Evolutionary conservation across 2,888 invertebrate species (phyloP).

Genomic region (Leucophora obtusa): DNA sequence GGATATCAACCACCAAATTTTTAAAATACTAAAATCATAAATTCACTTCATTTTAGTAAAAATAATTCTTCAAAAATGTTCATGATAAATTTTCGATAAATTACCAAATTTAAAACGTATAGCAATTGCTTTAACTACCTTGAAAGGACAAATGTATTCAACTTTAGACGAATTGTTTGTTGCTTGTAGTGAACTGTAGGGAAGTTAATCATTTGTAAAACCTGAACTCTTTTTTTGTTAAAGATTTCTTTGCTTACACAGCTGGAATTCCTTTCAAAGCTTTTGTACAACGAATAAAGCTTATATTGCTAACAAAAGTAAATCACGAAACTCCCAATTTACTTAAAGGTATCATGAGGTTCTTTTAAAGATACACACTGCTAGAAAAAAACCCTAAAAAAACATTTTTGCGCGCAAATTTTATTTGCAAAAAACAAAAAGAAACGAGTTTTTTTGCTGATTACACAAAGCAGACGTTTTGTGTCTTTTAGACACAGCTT

Average conservation of each 20-base stretch:
- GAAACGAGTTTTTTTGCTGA: slow-evolving; percentile 32
- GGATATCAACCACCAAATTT: slow-evolving; percentile 33
- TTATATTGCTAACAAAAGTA: slow-evolving; percentile 23
- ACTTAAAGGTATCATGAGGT: slow-evolving; percentile 8
- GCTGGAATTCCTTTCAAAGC: slow-evolving; percentile 56
- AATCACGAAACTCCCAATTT: slow-evolving; percentile 40
- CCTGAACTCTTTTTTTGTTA: slow-evolving; percentile 52
- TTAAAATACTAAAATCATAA: background rate
- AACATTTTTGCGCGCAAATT: slow-evolving; percentile 41
- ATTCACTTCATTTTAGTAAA: background rate
- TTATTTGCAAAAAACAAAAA: slow-evolving; percentile 26
- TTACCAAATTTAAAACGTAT: slow-evolving; percentile 26
- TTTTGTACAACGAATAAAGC: slow-evolving; percentile 16
- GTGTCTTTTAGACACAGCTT: slow-evolving; percentile 1
- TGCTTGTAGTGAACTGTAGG: slow-evolving; percentile 24
- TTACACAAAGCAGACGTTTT: slow-evolving; percentile 20
- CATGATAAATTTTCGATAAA: slow-evolving; percentile 19
- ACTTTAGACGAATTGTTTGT: slow-evolving; percentile 22
- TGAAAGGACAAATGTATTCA: slow-evolving; percentile 9
- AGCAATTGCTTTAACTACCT: slow-evolving; percentile 34
- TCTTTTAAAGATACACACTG: slow-evolving; percentile 9
- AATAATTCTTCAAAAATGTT: background rate
- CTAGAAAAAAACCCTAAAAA: slow-evolving; percentile 11
- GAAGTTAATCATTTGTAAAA: slow-evolving; percentile 65
- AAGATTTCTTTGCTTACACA: slow-evolving; percentile 46